Percentiles rank a stretch among this genome's conserved stretches.
Evolutionary conservation across 2,113 vertebrate genomes (phyloP).

Genomic region (Heterotis niloticus): DNA sequence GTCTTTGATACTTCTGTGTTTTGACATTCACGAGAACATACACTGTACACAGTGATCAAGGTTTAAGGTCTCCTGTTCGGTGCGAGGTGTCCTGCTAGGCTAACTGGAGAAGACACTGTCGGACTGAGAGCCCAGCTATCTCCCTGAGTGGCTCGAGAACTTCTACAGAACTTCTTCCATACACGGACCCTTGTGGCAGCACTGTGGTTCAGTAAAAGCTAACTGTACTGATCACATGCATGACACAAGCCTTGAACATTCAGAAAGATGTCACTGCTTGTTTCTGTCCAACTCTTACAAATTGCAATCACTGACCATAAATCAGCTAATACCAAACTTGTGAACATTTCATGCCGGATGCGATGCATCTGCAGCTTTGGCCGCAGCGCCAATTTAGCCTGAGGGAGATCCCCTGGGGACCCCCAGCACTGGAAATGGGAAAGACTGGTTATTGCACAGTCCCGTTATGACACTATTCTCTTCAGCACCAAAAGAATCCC

Average conservation of each 20-base stretch:
- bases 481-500: constrained; percentile 44
- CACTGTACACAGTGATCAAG: constrained; percentile 70
- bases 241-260: constrained; percentile 28
- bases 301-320: constrained; percentile 17
- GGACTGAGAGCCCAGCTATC: constrained; percentile 68
- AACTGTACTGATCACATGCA: constrained; percentile 26
- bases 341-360: constrained; percentile 25
- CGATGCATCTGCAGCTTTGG: constrained; percentile 27
- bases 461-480: constrained; percentile 50
- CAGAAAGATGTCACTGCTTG: constrained; percentile 47
- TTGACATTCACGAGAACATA: constrained; percentile 63
- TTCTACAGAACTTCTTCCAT: constrained; percentile 34
- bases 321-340: constrained; percentile 31
- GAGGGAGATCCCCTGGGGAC: constrained; percentile 35
- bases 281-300: constrained; percentile 40
- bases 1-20: constrained; percentile 63
- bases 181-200: constrained; percentile 24
- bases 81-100: constrained; percentile 59
- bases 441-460: constrained; percentile 65
- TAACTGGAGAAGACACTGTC: constrained; percentile 53
- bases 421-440: constrained; percentile 48
- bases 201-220: not conserved
- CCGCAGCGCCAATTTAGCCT: constrained; percentile 49
- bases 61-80: constrained; percentile 64
- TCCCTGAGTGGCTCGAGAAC: constrained; percentile 63